Evolutionary conservation across 2,797 vertebrate genomes (phyloP).

Genomic region (Falco columbarius): DNA sequence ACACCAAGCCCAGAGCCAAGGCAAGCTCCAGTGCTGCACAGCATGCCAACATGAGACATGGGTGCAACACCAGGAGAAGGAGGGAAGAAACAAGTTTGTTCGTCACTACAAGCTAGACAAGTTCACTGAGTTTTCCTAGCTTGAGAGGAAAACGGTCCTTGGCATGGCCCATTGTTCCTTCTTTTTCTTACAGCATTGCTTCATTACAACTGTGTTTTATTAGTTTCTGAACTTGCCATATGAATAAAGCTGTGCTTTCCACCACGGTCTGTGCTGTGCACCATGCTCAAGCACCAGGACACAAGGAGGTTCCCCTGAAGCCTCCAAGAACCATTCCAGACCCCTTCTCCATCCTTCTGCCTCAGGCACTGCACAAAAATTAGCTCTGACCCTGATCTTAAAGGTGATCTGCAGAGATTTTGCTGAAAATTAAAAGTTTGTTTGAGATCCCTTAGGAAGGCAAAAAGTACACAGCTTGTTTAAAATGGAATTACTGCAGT

Average conservation of each 20-base stretch:
- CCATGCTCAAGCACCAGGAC: neutral
- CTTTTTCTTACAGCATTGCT: neutral
- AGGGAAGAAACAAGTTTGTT: neutral
- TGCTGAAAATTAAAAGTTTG: conserved; percentile 55
- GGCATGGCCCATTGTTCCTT: neutral
- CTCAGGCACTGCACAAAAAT: neutral
- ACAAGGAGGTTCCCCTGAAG: neutral
- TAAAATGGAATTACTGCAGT: conserved; percentile 33
- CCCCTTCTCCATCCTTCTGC: neutral
- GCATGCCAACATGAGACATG: fast-evolving
- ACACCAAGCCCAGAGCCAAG: neutral
- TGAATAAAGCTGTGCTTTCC: neutral
- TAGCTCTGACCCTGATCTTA: neutral
- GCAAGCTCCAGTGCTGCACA: neutral
- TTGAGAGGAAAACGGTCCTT: neutral
- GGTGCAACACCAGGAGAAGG: neutral
- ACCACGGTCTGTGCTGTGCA: neutral
- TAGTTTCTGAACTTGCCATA: neutral
- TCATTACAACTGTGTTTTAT: neutral
- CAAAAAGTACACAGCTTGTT: conserved; percentile 8
- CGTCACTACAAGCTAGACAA: neutral
- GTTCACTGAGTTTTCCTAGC: neutral
- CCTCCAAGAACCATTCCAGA: neutral
- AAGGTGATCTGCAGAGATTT: conserved; percentile 7
- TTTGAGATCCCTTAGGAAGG: conserved; percentile 33